Percentiles rank a stretch among this genome's conserved stretches.
Conservation (phyloP, 2,888 invertebrate genomes). For the Thumatha senex region DNA sequence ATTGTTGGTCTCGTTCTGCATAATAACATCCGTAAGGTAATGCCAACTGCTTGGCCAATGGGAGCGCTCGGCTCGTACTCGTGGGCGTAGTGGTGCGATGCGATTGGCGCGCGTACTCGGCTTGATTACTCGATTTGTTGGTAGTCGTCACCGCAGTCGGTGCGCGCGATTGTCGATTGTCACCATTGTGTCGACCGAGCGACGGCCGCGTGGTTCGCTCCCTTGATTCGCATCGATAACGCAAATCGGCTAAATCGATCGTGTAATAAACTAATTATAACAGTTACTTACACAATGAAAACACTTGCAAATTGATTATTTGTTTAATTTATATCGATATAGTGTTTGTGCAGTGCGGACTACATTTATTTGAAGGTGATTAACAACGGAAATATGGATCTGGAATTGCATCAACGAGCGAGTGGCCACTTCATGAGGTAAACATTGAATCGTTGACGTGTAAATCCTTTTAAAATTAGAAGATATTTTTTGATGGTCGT, state of each 20-base stretch:
- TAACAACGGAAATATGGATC: conserved; percentile 86
- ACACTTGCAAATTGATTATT: conserved; percentile 42
- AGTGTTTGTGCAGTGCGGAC: conserved; percentile 57
- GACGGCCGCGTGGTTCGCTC: conserved; percentile 66
- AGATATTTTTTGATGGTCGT: conserved; percentile 12
- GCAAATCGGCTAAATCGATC: conserved; percentile 59
- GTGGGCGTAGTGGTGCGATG: conserved; percentile 72
- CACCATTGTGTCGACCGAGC: conserved; percentile 75
- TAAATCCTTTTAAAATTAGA: conserved; percentile 5
- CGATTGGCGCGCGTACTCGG: conserved; percentile 67
- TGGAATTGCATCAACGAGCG: conserved; percentile 90
- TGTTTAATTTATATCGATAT: conserved; percentile 32
- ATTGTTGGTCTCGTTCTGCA: conserved; percentile 80
- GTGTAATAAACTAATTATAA: conserved; percentile 51
- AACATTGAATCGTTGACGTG: conserved; percentile 14
- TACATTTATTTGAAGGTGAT: conserved; percentile 45
- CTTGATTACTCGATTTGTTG: conserved; percentile 80
- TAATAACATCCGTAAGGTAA: conserved; percentile 82
- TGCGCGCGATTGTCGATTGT: conserved; percentile 80
- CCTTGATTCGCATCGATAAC: conserved; percentile 65
- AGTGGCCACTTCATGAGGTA: conserved; percentile 90
- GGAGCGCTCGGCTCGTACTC: conserved; percentile 61
- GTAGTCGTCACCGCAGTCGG: conserved; percentile 76
- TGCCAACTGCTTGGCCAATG: conserved; percentile 81
- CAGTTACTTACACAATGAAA: conserved; percentile 51